Conservation (phyloP, 1,140 invertebrate genomes). For the Pseudobourletiella spinata region DNA sequence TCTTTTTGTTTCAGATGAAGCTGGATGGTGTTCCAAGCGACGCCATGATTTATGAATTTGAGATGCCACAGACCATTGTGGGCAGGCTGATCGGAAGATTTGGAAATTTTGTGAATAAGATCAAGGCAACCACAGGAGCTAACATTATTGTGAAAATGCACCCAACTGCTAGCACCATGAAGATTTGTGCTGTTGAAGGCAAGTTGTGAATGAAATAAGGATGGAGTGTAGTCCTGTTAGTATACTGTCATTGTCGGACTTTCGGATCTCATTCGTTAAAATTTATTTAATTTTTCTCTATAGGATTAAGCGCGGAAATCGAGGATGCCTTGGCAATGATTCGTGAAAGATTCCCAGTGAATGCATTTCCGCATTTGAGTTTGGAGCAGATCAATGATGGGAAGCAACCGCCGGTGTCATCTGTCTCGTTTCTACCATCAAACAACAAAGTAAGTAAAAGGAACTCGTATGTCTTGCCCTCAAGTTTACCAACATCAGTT, state of each 20-base stretch:
- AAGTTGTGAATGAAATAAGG: too few species aligned
- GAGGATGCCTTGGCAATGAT: conserved; percentile 71
- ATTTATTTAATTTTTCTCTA: conserved; percentile 27
- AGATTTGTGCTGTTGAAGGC: conserved; percentile 76
- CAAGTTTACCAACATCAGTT: not conserved
- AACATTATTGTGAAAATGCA: conserved; percentile 68
- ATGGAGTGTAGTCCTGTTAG: too few species aligned
- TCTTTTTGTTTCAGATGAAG: not conserved
- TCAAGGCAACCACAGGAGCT: conserved; percentile 67
- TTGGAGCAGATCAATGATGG: conserved; percentile 61
- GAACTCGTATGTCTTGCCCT: not conserved
- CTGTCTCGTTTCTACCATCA: conserved; percentile 48
- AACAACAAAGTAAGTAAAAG: conserved; percentile 57
- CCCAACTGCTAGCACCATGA: conserved; percentile 57
- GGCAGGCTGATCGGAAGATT: conserved; percentile 78
- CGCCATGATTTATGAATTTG: conserved; percentile 58
- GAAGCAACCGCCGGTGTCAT: conserved; percentile 44
- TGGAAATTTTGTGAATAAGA: conserved; percentile 67
- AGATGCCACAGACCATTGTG: conserved; percentile 66
- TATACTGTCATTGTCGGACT: too few species aligned
- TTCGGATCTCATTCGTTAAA: too few species aligned
- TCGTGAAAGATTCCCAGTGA: conserved; percentile 67
- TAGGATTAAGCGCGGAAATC: conserved; percentile 61
- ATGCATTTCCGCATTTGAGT: conserved; percentile 65
- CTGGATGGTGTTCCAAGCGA: conserved; percentile 21